Conservation (phyloP, 2,888 invertebrate species). For the Allygus modestus region DNA sequence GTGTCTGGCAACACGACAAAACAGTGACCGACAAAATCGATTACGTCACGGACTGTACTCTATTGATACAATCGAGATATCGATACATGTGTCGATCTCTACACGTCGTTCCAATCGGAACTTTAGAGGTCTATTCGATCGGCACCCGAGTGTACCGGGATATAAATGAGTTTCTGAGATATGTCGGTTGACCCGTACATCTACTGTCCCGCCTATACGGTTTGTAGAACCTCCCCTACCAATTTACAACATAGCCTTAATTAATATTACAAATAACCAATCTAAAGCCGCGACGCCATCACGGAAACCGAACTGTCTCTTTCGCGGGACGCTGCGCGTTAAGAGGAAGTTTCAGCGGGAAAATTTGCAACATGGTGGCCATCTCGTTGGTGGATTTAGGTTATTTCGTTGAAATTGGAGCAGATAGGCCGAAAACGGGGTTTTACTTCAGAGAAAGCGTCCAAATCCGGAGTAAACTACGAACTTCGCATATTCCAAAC, state of each 20-base stretch:
- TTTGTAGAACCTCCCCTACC: constrained; percentile 40
- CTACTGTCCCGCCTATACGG: constrained; percentile 43
- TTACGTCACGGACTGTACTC: constrained; percentile 14
- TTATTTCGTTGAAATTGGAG: too few species aligned
- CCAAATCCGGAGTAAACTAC: too few species aligned
- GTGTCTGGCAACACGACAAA: constrained; percentile 21
- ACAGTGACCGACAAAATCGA: constrained; percentile 40
- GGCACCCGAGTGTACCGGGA: constrained; percentile 33
- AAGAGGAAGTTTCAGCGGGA: too few species aligned
- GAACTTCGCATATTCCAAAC: too few species aligned
- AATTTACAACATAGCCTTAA: constrained; percentile 59
- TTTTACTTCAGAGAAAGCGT: too few species aligned
- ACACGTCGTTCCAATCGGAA: neutral
- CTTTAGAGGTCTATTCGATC: constrained; percentile 10
- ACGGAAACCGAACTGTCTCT: neutral
- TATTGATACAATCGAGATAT: constrained; percentile 25
- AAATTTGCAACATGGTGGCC: too few species aligned
- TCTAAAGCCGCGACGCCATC: constrained; percentile 36
- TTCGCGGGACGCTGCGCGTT: too few species aligned
- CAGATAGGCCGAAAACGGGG: too few species aligned
- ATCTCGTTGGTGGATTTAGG: too few species aligned
- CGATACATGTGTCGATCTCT: neutral
- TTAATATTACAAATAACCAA: constrained; percentile 62
- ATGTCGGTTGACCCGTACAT: constrained; percentile 53
- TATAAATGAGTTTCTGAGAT: constrained; percentile 60